phyloP scores from a whole-genome alignment of 2,797 vertebrate species.

The Poeciliopsis presidionis region DNA sequence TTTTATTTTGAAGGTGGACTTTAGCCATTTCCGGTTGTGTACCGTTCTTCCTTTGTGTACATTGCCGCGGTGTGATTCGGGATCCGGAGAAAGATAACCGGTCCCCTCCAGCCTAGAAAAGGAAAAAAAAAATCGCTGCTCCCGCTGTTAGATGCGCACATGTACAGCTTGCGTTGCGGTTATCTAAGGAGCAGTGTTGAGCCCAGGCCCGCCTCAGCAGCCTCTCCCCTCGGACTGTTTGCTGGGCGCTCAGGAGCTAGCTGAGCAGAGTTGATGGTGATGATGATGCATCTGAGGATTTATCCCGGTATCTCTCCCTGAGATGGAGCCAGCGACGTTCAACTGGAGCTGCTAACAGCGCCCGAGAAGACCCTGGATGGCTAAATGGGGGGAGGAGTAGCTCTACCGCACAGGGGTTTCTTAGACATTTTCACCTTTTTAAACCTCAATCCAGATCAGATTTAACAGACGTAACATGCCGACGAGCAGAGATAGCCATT shows the following conservation, averaged over 20 bases:
- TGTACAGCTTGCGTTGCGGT: conserved; percentile 10
- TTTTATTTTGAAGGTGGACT: conserved; percentile 55
- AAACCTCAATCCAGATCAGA: conserved; percentile 22
- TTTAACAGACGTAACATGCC: conserved; percentile 56
- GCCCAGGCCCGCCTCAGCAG: neutral
- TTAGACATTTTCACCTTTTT: conserved; percentile 33
- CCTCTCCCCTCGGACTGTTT: conserved; percentile 6
- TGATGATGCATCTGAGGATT: conserved; percentile 72
- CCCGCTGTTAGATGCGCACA: conserved; percentile 5
- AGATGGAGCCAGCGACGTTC: conserved; percentile 72
- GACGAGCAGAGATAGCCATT: conserved; percentile 56
- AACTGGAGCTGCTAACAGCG: conserved; percentile 64
- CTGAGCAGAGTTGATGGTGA: conserved; percentile 46
- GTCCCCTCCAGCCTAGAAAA: conserved; percentile 13
- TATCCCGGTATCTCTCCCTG: conserved; percentile 70
- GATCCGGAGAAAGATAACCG: conserved; percentile 63
- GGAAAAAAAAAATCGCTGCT: conserved; percentile 2
- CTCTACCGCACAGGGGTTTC: conserved; percentile 23
- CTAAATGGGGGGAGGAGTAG: conserved; percentile 60
- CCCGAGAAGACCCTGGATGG: conserved; percentile 57
- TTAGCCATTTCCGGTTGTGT: neutral
- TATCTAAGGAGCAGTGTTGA: conserved; percentile 2
- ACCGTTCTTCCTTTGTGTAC: conserved; percentile 30
- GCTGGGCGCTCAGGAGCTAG: conserved; percentile 48
- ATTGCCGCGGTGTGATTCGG: conserved; percentile 38